These are phyloP conservation scores for Umimayanthus chanpuru DNA, from an alignment of 92 coral and sea anemone species.

Conservation along the genomic window DNA sequence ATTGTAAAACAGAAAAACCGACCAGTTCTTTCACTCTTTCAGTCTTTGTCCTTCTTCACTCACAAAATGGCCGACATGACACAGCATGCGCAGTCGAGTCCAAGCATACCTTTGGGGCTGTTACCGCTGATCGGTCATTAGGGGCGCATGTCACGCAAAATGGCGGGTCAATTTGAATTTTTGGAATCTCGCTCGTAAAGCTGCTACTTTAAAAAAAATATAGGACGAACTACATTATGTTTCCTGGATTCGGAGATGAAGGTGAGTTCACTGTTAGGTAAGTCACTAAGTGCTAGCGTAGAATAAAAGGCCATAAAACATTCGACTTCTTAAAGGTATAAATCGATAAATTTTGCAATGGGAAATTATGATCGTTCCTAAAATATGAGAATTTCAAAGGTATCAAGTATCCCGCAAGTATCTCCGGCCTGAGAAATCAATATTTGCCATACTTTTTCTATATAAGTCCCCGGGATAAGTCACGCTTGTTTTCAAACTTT, in stretches of 20 bases:
- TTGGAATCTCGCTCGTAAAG: neutral
- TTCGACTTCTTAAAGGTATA: too few relatives aligned
- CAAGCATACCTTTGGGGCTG: constrained; percentile 2
- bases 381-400: too few relatives aligned
- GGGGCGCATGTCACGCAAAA: neutral
- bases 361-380: too few relatives aligned
- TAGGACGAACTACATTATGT: constrained; percentile 17
- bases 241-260: constrained; percentile 46
- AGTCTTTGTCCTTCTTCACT: neutral
- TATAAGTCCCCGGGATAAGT: too few relatives aligned
- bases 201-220: neutral
- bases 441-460: too few relatives aligned
- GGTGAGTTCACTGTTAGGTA: neutral
- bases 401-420: too few relatives aligned
- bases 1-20: neutral
- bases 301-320: too few relatives aligned
- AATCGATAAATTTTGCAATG: too few relatives aligned
- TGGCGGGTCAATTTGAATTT: neutral
- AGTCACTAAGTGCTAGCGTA: neutral
- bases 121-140: constrained; percentile 34
- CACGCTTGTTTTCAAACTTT: too few relatives aligned
- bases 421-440: too few relatives aligned
- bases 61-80: constrained; percentile 64
- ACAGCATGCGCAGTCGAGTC: constrained; percentile 51
- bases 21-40: neutral